Conservation (phyloP, 2,113 vertebrate species). For the Thoracochromis brauschi region DNA sequence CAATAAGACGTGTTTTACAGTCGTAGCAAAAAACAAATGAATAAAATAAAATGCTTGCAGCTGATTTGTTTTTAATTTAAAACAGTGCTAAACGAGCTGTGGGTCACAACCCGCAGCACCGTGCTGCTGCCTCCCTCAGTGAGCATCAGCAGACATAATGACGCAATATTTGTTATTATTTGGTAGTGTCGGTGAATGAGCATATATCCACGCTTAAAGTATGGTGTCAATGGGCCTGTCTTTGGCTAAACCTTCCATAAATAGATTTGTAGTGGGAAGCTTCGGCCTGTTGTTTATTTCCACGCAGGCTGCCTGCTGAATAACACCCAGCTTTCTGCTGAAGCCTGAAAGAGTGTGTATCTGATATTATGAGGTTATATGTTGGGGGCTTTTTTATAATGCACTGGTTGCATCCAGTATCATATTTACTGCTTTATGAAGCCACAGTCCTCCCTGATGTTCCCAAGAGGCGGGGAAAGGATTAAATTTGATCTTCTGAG, state of each 20-base stretch:
- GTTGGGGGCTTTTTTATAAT: fast-evolving
- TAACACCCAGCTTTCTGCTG: background rate
- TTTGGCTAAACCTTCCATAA: background rate
- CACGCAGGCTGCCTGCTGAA: background rate
- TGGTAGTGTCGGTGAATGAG: slow-evolving; percentile 38
- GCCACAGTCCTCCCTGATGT: background rate
- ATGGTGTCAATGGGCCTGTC: background rate
- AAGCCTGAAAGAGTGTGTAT: background rate
- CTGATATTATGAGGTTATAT: background rate
- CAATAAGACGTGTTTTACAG: background rate
- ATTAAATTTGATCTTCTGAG: slow-evolving; percentile 26
- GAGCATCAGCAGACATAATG: slow-evolving; percentile 38
- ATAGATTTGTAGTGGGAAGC: background rate
- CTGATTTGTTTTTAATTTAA: background rate
- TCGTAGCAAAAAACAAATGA: background rate
- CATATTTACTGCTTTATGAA: slow-evolving; percentile 1
- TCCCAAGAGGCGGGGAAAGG: background rate
- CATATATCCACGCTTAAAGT: background rate
- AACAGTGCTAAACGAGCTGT: background rate
- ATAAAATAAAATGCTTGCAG: background rate
- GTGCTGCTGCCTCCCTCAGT: background rate
- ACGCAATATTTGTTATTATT: slow-evolving; percentile 62
- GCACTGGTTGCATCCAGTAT: background rate
- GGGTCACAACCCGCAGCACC: background rate
- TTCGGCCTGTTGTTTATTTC: background rate